A percentile compares a stretch with the other conserved stretches of the same genome.
Evolutionary conservation across 1,140 invertebrate genomes (phyloP).

Genomic region (Saxidomus purpurata): DNA sequence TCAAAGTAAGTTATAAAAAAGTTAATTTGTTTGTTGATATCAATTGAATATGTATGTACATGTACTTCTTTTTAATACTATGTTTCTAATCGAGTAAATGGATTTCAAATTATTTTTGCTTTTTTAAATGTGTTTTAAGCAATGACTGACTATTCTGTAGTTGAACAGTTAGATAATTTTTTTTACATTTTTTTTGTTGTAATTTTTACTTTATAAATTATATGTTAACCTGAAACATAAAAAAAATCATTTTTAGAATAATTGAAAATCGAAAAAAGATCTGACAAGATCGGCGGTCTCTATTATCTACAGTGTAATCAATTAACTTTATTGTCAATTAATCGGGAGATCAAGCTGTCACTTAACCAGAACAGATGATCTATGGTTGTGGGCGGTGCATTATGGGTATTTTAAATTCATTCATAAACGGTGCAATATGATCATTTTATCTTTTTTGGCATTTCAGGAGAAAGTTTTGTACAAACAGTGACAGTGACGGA

Average conservation of each 20-base stretch:
- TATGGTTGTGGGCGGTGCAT: background rate
- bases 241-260: too few relatives aligned
- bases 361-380: background rate
- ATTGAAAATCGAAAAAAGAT: too few relatives aligned
- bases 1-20: background rate
- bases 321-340: background rate
- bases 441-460: background rate
- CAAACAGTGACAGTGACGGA: background rate
- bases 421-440: background rate
- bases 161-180: background rate
- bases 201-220: too few relatives aligned
- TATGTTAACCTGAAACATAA: too few relatives aligned
- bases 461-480: background rate
- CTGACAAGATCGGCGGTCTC: background rate
- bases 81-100: too few relatives aligned
- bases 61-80: too few relatives aligned
- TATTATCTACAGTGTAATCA: background rate
- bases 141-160: too few relatives aligned
- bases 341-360: constrained; percentile 26
- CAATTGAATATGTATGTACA: too few relatives aligned
- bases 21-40: too few relatives aligned
- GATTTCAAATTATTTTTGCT: too few relatives aligned
- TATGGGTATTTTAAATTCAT: background rate
- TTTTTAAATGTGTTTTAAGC: too few relatives aligned
- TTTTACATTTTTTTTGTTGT: background rate